phyloP scores from a whole-genome alignment of 64 coral and sea anemone genomes.

The Platygyra sinensis region DNA sequence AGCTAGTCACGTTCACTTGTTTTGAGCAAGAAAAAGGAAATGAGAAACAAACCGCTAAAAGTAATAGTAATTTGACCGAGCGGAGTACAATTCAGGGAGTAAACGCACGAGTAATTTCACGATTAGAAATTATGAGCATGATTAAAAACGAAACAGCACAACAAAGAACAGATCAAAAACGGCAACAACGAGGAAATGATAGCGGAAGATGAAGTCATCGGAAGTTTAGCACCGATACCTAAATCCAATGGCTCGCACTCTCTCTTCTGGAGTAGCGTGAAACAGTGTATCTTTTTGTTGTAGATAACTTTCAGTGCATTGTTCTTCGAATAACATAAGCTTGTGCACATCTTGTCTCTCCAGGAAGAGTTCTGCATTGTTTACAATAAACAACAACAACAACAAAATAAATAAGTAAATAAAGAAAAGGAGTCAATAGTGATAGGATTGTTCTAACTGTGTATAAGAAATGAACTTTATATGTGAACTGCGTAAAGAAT shows the following conservation, averaged over 20 bases:
- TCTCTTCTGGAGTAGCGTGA: slow-evolving; percentile 47
- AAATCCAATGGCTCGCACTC: slow-evolving; percentile 38
- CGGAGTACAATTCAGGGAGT: no score
- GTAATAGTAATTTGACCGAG: no score
- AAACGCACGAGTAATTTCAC: no score
- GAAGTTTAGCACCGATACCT: slow-evolving; percentile 1
- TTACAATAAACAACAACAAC: background rate
- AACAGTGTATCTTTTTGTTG: slow-evolving; percentile 48
- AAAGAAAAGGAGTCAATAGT: background rate
- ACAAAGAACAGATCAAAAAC: background rate
- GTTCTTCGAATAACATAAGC: slow-evolving; percentile 66
- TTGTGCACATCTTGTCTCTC: slow-evolving; percentile 47
- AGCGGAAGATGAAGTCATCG: background rate
- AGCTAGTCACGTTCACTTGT: no score
- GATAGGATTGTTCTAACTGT: no score
- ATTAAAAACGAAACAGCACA: background rate
- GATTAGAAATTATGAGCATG: no score
- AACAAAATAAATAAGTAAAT: background rate
- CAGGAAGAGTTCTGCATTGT: slow-evolving; percentile 26
- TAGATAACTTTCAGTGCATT: slow-evolving; percentile 59
- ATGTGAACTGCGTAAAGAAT: no score
- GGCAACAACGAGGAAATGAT: background rate
- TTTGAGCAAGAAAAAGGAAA: no score
- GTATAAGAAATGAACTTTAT: no score
- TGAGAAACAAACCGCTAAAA: no score